Evolutionary conservation across 2,113 vertebrate genomes (phyloP).

Genomic region (Psophia crepitans): DNA sequence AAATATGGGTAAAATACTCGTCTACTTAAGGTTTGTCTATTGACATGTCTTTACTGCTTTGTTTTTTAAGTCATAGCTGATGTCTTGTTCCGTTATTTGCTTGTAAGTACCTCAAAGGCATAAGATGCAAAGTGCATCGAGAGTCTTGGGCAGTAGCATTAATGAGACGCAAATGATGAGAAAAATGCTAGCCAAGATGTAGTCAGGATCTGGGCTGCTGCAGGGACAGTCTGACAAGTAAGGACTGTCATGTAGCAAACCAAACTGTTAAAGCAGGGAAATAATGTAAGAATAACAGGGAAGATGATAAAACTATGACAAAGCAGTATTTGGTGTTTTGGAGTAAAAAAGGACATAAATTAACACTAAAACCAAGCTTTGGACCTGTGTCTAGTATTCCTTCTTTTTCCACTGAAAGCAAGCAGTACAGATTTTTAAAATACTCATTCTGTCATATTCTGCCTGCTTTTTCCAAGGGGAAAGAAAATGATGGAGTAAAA

Average conservation of each 20-base stretch:
- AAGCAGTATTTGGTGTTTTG: neutral
- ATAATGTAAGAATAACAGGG: neutral
- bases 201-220: neutral
- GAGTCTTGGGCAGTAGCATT: neutral
- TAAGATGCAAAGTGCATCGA: accelerated
- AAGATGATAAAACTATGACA: neutral
- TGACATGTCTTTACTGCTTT: neutral
- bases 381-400: neutral
- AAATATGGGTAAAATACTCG: neutral
- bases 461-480: neutral
- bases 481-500: neutral
- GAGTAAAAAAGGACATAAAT: neutral
- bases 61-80: neutral
- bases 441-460: neutral
- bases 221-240: neutral
- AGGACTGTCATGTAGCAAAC: neutral
- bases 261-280: neutral
- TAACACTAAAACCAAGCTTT: neutral
- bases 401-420: neutral
- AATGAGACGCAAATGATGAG: neutral
- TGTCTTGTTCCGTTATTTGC: neutral
- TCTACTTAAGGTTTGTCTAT: neutral
- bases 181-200: neutral
- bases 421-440: neutral
- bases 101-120: neutral